Evolutionary conservation across 2,888 invertebrate genomes (phyloP).

Genomic region (Antheraea yamamai): DNA sequence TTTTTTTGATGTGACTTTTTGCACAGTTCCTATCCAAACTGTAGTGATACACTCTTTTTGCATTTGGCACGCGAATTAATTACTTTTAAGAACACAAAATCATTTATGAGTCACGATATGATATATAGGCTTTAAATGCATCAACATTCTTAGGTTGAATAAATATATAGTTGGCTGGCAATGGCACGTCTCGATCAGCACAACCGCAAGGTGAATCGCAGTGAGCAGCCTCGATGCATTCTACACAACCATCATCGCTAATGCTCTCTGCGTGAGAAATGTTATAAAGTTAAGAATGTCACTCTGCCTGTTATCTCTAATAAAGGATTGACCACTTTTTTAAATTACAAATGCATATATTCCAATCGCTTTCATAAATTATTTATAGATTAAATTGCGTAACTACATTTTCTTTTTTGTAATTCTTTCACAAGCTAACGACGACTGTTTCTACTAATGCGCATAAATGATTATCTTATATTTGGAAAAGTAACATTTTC

Average conservation of each 20-base stretch:
- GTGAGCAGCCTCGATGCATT: constrained; percentile 37
- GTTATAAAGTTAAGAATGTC: constrained; percentile 31
- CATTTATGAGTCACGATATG: constrained; percentile 11
- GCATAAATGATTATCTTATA: neutral
- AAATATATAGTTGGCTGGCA: constrained; percentile 27
- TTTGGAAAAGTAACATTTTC: neutral
- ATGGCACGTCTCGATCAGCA: constrained; percentile 23
- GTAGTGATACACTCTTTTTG: no score
- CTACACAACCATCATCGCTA: constrained; percentile 35
- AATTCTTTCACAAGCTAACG: neutral
- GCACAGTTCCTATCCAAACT: neutral
- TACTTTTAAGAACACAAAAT: neutral
- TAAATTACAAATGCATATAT: neutral
- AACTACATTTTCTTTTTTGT: neutral
- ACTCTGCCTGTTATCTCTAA: constrained; percentile 25
- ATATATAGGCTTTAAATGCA: constrained; percentile 27
- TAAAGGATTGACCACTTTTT: constrained; percentile 13
- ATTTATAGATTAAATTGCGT: constrained; percentile 1
- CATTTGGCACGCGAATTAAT: neutral
- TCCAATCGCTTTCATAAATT: neutral
- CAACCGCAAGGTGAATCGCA: constrained; percentile 60
- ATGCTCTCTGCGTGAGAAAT: constrained; percentile 34
- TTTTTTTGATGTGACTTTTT: no score
- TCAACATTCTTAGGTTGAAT: constrained; percentile 32
- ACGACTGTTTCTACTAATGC: neutral